These are phyloP conservation scores for Macrotrachela quadricornifera DNA, from an alignment of 1,140 invertebrate species.

Conservation along the genomic window DNA sequence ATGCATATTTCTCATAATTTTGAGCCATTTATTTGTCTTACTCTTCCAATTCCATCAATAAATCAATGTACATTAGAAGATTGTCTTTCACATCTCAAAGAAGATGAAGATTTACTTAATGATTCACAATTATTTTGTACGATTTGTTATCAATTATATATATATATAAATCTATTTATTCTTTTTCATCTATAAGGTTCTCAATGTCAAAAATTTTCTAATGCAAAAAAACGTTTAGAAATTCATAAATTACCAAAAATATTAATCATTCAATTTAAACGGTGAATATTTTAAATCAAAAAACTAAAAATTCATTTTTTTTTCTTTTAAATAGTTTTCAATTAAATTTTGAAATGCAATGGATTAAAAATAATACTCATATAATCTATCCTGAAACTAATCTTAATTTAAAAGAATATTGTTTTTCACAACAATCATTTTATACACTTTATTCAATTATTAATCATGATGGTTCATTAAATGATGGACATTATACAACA, in stretches of 20 bases:
- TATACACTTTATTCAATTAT: constrained; percentile 2
- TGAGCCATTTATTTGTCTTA: constrained; percentile 66
- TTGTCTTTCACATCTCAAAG: too few species aligned
- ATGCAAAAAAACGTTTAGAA: constrained; percentile 26
- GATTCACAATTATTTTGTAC: too few species aligned
- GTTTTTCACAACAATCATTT: too few species aligned
- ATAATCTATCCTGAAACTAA: constrained; percentile 26
- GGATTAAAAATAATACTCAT: constrained; percentile 23
- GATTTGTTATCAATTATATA: too few species aligned
- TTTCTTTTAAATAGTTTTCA: too few species aligned
- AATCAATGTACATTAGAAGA: neutral
- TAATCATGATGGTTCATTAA: constrained; percentile 72
- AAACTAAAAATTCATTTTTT: too few species aligned
- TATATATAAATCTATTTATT: too few species aligned
- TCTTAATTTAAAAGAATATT: too few species aligned
- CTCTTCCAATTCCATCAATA: constrained; percentile 46
- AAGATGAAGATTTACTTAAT: too few species aligned
- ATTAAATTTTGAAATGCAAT: constrained; percentile 7
- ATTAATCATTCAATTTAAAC: constrained; percentile 25
- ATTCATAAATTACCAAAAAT: constrained; percentile 27
- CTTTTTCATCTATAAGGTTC: constrained; percentile 17
- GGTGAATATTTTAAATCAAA: constrained; percentile 11
- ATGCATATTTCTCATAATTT: constrained; percentile 55
- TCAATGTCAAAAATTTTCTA: constrained; percentile 18
- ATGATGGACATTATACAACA: constrained; percentile 52